These are phyloP conservation scores for Chrysogorgia sp. DNA, from an alignment of 92 coral and sea anemone species.

Conservation along the genomic window DNA sequence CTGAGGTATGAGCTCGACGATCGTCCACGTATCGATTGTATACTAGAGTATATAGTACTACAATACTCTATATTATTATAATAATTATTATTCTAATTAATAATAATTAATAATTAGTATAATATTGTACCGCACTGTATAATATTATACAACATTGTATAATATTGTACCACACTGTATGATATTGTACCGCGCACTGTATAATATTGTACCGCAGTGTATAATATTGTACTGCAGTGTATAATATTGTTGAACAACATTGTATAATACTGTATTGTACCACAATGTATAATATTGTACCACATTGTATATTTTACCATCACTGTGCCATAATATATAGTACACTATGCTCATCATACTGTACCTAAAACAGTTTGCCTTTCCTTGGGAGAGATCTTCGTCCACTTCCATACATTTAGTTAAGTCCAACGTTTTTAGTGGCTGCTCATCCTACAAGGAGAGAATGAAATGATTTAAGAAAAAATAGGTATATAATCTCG, in stretches of 20 bases:
- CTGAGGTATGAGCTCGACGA: too few relatives aligned
- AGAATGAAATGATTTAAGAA: too few relatives aligned
- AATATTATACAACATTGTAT: not conserved
- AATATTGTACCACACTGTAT: not conserved
- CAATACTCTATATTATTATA: too few relatives aligned
- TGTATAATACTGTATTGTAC: not conserved
- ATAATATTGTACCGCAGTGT: not conserved
- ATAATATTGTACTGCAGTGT: not conserved
- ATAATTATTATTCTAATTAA: too few relatives aligned
- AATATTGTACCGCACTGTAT: not conserved
- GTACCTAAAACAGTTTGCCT: conserved; percentile 95
- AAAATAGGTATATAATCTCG: too few relatives aligned
- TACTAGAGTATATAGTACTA: too few relatives aligned
- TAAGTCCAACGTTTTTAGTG: conserved; percentile 77
- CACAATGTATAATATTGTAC: not conserved
- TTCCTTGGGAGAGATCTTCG: conserved; percentile 84
- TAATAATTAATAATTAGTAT: too few relatives aligned
- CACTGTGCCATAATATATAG: not conserved
- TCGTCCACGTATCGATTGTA: too few relatives aligned
- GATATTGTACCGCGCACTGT: not conserved
- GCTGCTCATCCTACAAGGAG: conserved; percentile 70
- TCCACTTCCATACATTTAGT: conserved; percentile 88
- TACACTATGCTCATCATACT: not conserved
- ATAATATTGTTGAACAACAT: not conserved
- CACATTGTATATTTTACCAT: not conserved